Evolutionary conservation across 2,888 invertebrate species (phyloP), one percentile per base, ranked within the genome.

Genomic region (Sinopyrophorus schimmeli): DNA sequence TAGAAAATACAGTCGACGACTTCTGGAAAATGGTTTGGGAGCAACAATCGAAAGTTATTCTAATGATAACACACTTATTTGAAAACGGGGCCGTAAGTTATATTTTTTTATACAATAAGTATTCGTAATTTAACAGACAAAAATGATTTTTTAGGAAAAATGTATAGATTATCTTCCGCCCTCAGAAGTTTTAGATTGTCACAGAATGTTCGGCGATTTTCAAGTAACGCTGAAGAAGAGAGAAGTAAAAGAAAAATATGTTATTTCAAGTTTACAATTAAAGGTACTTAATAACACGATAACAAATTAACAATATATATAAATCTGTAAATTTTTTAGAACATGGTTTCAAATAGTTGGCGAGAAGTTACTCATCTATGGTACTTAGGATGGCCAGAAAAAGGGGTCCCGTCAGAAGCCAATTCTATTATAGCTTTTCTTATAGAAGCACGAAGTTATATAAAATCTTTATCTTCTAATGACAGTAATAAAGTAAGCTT

Each of bases 11-110:
- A 0, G 84, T 92, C 1, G 77, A 79, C 17, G 95, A 96, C 74
- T 94, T 95, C 72, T 96, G 95, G 95, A 80, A 91, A 27, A 94
- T 96, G 95, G 82, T 94, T 37, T 95, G 95, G 95, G 93, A 95
- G 66, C 93, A 95, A 70, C 91, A 94, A 72, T 83, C 85, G 7
- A 82, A 90, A 61, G 87, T 92, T 24, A 81, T 96, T 55, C 81
- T 95, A 51, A 94, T 94, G 91, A 78, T 94, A 18, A 94, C 93
- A 0, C 90, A 91, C 73, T 82, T 93, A 50, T 86, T 86, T 65
- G 94, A 94, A 74, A 89, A 90, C 62, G 93, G 92, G 47, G 85
- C 90, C 65, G 88, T 88, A 71, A 77, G 82, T 73, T 28, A 14
- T 14, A 14, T 28, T 28, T 28, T 28, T 28, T 12, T 10, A 27